Conservation (phyloP, 2,888 invertebrate species). For the Adela reaumurella region DNA sequence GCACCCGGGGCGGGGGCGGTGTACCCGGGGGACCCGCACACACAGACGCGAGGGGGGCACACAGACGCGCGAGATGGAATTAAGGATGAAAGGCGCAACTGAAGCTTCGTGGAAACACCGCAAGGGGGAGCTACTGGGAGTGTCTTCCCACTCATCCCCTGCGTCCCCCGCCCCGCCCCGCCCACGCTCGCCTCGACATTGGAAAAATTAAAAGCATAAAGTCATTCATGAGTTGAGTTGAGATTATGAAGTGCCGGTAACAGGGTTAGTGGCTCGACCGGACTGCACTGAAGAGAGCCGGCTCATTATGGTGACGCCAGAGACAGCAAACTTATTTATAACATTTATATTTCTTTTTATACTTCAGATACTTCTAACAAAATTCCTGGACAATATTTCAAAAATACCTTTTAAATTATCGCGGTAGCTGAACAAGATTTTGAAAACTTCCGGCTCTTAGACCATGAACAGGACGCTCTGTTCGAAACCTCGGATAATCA, state of each 20-base stretch:
- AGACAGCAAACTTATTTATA: too few relatives aligned
- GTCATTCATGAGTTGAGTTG: not conserved
- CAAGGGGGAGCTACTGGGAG: not conserved
- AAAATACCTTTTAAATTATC: too few relatives aligned
- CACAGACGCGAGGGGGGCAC: constrained; percentile 49
- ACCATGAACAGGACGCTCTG: too few relatives aligned
- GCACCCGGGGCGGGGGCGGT: constrained; percentile 29
- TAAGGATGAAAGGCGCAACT: constrained; percentile 21
- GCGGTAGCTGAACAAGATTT: too few relatives aligned
- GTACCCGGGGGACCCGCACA: constrained; percentile 52
- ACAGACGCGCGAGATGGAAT: constrained; percentile 42
- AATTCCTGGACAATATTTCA: too few relatives aligned
- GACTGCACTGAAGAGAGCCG: too few relatives aligned
- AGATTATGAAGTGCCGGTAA: constrained; percentile 1
- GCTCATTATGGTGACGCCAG: too few relatives aligned
- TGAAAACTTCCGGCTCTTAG: too few relatives aligned
- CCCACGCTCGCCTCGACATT: not conserved
- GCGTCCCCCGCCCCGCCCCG: not conserved
- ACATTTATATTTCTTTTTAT: too few relatives aligned
- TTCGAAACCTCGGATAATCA: too few relatives aligned
- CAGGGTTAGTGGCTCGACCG: constrained; percentile 7
- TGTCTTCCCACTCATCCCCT: not conserved
- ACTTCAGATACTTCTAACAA: too few relatives aligned
- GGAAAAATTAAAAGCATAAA: not conserved
- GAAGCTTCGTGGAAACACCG: constrained; percentile 7